These are phyloP conservation scores for Phallusia fumigata DNA, from an alignment of 23 tunicate genomes.

Conservation along the genomic window DNA sequence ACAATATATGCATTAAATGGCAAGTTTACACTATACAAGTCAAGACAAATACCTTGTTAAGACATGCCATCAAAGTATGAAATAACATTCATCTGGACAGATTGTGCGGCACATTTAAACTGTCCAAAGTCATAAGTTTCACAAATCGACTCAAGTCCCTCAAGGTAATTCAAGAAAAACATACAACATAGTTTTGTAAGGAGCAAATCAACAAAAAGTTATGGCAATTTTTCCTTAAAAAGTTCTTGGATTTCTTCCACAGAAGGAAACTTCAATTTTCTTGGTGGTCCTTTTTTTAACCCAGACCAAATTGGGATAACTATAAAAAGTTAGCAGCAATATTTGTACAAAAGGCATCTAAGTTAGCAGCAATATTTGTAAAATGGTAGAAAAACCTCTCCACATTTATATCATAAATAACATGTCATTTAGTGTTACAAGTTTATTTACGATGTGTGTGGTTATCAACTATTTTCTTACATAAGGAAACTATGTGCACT, in stretches of 20 bases:
- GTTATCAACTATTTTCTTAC: no score
- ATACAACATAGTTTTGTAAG: neutral
- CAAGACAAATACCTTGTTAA: no score
- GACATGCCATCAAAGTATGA: neutral
- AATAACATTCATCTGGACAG: neutral
- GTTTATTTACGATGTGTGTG: no score
- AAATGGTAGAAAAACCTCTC: no score
- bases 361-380: no score
- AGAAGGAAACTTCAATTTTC: conserved; percentile 22
- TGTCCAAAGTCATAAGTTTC: neutral
- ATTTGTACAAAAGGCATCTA: neutral
- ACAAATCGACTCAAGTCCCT: neutral
- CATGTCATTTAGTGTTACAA: no score
- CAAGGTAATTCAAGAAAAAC: neutral
- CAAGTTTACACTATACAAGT: no score
- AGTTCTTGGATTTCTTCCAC: conserved; percentile 6
- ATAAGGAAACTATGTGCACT: no score
- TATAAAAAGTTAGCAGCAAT: neutral
- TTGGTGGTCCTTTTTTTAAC: conserved; percentile 16
- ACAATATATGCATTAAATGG: no score
- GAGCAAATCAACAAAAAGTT: neutral
- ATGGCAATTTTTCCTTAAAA: neutral
- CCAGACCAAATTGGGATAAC: conserved; percentile 19
- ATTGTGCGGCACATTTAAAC: neutral
- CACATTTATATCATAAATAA: no score